phyloP scores from a whole-genome alignment of 2,113 vertebrate genomes.

The Leptobrachium ailaonicum region DNA sequence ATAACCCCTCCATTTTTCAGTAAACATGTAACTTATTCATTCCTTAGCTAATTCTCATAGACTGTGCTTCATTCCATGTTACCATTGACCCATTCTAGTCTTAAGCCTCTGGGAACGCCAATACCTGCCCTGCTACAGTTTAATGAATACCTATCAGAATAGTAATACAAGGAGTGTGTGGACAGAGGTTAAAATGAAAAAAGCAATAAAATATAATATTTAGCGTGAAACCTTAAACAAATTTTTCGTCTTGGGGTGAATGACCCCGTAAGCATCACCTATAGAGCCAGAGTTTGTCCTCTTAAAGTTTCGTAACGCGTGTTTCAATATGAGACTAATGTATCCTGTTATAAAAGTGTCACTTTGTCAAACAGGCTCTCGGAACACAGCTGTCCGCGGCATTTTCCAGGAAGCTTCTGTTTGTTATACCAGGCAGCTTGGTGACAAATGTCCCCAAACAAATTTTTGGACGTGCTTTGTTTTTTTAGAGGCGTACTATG shows the following conservation, averaged over 20 bases:
- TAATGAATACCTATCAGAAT: constrained; percentile 12
- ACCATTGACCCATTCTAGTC: no score
- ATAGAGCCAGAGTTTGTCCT: no score
- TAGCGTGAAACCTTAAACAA: background rate
- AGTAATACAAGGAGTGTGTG: background rate
- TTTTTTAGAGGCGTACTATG: no score
- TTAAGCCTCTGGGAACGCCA: background rate
- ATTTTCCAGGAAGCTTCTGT: constrained; percentile 1
- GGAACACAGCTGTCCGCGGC: constrained; percentile 23
- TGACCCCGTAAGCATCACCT: no score
- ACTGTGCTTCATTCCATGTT: background rate
- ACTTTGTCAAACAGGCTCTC: constrained; percentile 7
- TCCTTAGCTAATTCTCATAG: background rate
- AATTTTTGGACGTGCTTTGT: background rate
- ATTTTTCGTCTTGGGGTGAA: background rate
- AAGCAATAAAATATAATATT: background rate
- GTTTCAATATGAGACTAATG: background rate
- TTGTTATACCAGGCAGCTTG: background rate
- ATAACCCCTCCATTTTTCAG: background rate
- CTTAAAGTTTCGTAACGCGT: no score
- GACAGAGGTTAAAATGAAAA: background rate
- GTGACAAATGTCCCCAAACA: background rate
- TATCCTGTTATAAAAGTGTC: constrained; percentile 24
- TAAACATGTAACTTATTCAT: background rate
- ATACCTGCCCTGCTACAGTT: background rate